Evolutionary conservation across 2,888 invertebrate genomes (phyloP), one percentile per base, ranked within the genome.

Genomic region (Phyto melanocephala): DNA sequence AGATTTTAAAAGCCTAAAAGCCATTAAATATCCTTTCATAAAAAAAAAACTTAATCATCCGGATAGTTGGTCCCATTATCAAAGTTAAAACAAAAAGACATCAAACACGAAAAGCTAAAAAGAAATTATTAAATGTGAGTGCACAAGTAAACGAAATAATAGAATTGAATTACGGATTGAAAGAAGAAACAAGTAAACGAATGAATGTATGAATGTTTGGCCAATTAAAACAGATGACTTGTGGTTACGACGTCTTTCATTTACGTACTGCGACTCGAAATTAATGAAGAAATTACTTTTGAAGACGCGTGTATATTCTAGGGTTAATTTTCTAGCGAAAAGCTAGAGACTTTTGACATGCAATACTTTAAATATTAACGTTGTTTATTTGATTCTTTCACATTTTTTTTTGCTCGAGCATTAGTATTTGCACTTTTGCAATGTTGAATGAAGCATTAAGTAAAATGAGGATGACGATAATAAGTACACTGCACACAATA

Each of bases 321-420:
- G n/a, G 20, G 68, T 35, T 65, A 58, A 72, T 56, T 42, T 56
- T 24, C 20, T 77, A n/a, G n/a, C n/a, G n/a, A 78, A 60, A 35
- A 42, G 33, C 72, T 78, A 70, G 78, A 70, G 35, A 60, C 74
- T 70, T 78, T 58, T 58, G 63, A 58, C 81, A 81, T 62, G 62
- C 68, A 78, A 81, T 20, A 70, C 42, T 78, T 77, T 63, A 47
- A 70, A 71, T 79, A 70, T 65, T 70, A 52, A 70, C 17, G 62
- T 50, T 42, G 71, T 35, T 47, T 60, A 13, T 13, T 15, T 45
- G 13, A 13, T 52, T 40, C 20, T 24, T 65, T 42, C 8, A 20
- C 20, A 40, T 60, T 70, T 62, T 52, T n/a, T 8, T 8, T 24
- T 58, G 10, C 63, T 65, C 33, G 42, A 60, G 56, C 28, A 71